These are phyloP conservation scores for Perodicticus potto DNA, from an alignment of 2,797 vertebrate species.

Conservation along the genomic window DNA sequence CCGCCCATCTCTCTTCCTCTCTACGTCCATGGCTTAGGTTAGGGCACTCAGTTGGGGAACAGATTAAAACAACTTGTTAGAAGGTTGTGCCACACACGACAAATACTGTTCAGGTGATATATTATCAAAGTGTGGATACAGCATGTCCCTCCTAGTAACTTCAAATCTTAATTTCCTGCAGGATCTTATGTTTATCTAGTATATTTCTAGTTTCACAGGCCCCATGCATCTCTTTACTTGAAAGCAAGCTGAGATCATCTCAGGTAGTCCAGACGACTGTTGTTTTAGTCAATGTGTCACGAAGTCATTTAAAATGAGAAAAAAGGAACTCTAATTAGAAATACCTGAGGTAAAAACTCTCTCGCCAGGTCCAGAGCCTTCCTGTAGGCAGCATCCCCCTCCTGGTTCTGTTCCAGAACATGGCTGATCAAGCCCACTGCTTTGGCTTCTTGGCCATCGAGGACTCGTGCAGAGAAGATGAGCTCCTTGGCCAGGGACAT, in stretches of 20 bases:
- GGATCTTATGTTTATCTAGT: not conserved
- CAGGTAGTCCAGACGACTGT: accelerated
- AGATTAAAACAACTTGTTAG: not conserved
- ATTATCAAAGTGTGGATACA: not conserved
- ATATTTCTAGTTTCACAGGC: not conserved
- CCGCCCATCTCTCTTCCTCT: not conserved
- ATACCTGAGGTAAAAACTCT: constrained; percentile 97
- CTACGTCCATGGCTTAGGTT: accelerated
- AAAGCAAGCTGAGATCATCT: not conserved
- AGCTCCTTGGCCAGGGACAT: constrained; percentile 96
- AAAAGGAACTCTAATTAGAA: not conserved
- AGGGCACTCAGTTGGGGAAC: not conserved
- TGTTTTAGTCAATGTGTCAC: not conserved
- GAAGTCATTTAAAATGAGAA: not conserved
- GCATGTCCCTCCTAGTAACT: not conserved
- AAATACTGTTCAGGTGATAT: not conserved
- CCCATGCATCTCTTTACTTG: not conserved
- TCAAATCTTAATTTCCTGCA: not conserved
- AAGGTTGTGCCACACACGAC: not conserved
- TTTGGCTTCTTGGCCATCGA: constrained; percentile 94
- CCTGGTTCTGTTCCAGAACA: constrained; percentile 94
- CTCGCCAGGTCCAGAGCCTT: constrained; percentile 94
- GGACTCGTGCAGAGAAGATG: constrained; percentile 94
- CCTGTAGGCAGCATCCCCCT: constrained; percentile 95
- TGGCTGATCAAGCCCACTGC: constrained; percentile 94